Conservation (phyloP, 2,113 vertebrate species). For the Pterocles orientalis region DNA sequence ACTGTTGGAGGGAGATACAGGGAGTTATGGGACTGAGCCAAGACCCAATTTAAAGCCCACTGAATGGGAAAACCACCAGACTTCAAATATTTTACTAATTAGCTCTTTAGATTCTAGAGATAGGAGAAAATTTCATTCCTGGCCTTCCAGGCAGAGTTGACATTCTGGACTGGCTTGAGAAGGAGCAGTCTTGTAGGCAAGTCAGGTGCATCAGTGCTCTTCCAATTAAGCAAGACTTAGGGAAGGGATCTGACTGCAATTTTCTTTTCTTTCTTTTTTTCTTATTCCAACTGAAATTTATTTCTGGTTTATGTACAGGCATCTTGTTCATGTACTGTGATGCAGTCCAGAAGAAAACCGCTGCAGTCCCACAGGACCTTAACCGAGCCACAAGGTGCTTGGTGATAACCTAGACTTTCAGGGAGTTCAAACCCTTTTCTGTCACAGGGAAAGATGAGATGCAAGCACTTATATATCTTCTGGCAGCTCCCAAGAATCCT, state of each 20-base stretch:
- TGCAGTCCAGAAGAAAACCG: neutral
- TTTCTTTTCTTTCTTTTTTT: neutral
- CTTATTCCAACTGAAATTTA: neutral
- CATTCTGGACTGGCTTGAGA: neutral
- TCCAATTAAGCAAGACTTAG: neutral
- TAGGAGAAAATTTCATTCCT: neutral
- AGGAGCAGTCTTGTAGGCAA: neutral
- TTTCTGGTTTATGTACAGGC: neutral
- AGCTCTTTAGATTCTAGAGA: neutral
- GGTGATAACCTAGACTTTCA: neutral
- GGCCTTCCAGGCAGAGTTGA: neutral
- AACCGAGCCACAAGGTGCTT: neutral
- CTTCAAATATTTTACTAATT: neutral
- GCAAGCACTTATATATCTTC: neutral
- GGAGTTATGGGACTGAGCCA: neutral
- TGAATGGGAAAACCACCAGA: neutral
- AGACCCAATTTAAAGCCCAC: neutral
- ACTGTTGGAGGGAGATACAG: neutral
- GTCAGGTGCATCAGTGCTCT: rapidly evolving
- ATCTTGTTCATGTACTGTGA: neutral
- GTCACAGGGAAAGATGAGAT: neutral
- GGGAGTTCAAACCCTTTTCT: neutral
- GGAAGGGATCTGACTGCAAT: neutral
- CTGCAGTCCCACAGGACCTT: neutral
- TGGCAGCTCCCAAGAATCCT: neutral